Base-by-base conservation (phyloP, 2,113 vertebrate species). In the Microtus richardsoni region DNA sequence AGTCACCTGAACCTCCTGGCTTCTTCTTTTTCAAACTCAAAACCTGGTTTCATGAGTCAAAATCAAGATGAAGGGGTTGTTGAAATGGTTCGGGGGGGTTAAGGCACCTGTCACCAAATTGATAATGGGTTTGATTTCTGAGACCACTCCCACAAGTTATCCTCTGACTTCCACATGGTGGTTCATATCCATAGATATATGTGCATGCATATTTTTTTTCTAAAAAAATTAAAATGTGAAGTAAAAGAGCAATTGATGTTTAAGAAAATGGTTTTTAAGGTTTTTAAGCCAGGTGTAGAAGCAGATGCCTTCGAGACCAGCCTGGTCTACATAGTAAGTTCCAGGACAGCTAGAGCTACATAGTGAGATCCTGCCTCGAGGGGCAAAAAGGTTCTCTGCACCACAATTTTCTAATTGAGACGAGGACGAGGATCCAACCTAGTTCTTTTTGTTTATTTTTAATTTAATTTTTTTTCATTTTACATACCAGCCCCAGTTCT, bases 31-130 rank as follows among this genome's bases (percentile, higher is more conserved):
- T 92, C 75, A 21, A 89, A 88, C 89, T 80, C 13, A 95, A 91
- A 94, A 85, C 10, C 39, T 83, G 47, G 75, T 74, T 83, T 89
- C 60, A 64, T 70, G 64, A 93, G n/a, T 87, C 74, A 93, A 75
- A 93, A 54, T 41, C 58, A 93, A 74, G 0, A 22, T 52, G 1
- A 30, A 47, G 17, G 17, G 19, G 16, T 17, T 36, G 73, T 28
- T 47, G 26, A 47, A 13, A 30, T 49, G 26, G 74, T 28, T 54
- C 30, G 19, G 30, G 30, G 19, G 30, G 12, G 17, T 36, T 36
- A 78, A 36, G 47, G 4, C 17, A 52, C 77, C 28, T 49, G 75
- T 7, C 75, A 36, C 47, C 49, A 79, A 79, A 13, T 8, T 79
- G 30, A 79, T 36, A 10, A 79, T 79, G 30, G 47, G 30, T 54